These are phyloP conservation scores for Taurulus bubalis DNA, from an alignment of 2,113 vertebrate species.

Conservation along the genomic window DNA sequence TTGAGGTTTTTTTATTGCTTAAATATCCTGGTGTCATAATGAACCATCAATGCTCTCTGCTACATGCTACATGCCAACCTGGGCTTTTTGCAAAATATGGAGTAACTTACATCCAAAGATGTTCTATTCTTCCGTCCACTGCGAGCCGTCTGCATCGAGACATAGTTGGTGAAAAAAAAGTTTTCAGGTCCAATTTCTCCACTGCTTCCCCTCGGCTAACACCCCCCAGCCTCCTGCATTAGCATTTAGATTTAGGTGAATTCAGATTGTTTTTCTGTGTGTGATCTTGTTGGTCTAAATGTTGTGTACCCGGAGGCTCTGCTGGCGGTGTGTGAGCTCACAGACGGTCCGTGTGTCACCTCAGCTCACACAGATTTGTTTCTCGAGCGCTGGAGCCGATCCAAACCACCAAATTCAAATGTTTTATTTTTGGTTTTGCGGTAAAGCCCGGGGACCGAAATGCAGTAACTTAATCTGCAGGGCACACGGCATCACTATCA, in stretches of 20 bases:
- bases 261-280: conserved; percentile 27
- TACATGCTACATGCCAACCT: background rate
- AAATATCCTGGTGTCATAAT: background rate
- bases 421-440: background rate
- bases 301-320: conserved; percentile 31
- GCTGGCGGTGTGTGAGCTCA: conserved; percentile 10
- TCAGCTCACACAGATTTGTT: conserved; percentile 38
- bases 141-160: background rate
- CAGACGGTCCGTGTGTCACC: conserved; percentile 7
- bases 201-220: conserved; percentile 1
- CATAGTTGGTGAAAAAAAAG: background rate
- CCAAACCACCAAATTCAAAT: conserved; percentile 43
- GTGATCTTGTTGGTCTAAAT: conserved; percentile 38
- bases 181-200: conserved; percentile 6
- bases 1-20: background rate
- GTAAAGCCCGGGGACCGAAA: background rate
- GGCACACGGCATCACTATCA: background rate
- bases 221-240: conserved; percentile 28
- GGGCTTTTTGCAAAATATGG: too few species aligned
- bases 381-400: conserved; percentile 25
- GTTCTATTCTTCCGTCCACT: too few species aligned
- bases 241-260: conserved; percentile 67
- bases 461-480: background rate
- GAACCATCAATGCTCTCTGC: background rate
- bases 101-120: too few species aligned